Conservation (phyloP, 2,888 invertebrate species). For the Spisula subtruncata region DNA sequence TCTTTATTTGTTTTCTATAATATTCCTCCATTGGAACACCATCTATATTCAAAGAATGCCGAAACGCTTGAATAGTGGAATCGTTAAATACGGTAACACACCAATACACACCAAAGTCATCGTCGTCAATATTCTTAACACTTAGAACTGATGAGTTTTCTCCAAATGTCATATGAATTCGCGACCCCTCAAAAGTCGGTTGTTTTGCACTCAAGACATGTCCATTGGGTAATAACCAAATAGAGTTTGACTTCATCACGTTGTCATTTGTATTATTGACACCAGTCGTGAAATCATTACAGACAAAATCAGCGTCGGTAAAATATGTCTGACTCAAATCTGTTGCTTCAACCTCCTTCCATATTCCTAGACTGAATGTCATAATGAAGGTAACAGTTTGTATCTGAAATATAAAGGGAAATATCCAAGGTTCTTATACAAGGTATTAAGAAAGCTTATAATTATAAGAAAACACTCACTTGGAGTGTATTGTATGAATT, state of each 20-base stretch:
- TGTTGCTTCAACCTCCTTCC: neutral
- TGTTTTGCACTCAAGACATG: neutral
- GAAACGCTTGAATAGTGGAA: constrained; percentile 57
- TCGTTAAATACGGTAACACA: constrained; percentile 71
- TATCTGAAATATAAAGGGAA: neutral
- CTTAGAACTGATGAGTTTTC: constrained; percentile 36
- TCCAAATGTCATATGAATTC: neutral
- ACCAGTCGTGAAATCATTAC: neutral
- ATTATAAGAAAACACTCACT: too few species aligned
- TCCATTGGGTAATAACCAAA: constrained; percentile 54
- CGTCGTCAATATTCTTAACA: constrained; percentile 71
- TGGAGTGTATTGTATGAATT: too few species aligned
- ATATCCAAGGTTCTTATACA: too few species aligned
- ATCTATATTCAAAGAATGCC: constrained; percentile 78
- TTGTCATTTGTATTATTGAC: neutral
- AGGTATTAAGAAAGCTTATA: too few species aligned
- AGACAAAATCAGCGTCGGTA: neutral
- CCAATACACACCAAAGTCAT: constrained; percentile 78
- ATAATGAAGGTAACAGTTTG: neutral
- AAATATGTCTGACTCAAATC: constrained; percentile 29
- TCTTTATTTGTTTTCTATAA: constrained; percentile 68
- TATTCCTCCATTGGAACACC: constrained; percentile 76
- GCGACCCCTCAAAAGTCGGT: neutral
- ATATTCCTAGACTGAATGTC: neutral
- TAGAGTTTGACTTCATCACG: neutral